Percentiles rank a stretch among this genome's conserved stretches.
Conservation (phyloP, 2,797 vertebrate species). For the Pampus argenteus region DNA sequence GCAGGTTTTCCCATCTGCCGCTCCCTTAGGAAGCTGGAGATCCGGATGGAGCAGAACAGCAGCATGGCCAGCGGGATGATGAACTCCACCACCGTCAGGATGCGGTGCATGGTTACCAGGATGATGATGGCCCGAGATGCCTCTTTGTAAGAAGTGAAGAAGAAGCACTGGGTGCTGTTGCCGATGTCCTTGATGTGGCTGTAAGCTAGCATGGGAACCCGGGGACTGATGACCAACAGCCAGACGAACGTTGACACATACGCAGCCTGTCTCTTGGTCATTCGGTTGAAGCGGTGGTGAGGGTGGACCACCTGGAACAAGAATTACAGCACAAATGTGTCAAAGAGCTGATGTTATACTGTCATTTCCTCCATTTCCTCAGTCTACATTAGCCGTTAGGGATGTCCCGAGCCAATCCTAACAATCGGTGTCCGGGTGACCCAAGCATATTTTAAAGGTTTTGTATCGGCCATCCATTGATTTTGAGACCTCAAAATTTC, state of each 20-base stretch:
- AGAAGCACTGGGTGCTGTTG: constrained; percentile 69
- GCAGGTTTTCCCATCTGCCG: constrained; percentile 71
- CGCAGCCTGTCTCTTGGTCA: constrained; percentile 59
- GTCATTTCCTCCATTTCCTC: not conserved
- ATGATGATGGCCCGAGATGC: too few relatives aligned
- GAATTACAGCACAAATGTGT: not conserved
- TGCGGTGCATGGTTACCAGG: constrained; percentile 74
- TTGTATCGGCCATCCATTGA: too few relatives aligned
- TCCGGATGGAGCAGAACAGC: constrained; percentile 77
- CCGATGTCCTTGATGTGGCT: constrained; percentile 59
- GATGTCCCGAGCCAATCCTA: too few relatives aligned
- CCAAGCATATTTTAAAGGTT: too few relatives aligned
- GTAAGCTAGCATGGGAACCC: constrained; percentile 79
- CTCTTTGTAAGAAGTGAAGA: constrained; percentile 78
- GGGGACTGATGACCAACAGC: constrained; percentile 75
- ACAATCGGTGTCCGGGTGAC: too few relatives aligned
- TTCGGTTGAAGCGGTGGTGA: constrained; percentile 61
- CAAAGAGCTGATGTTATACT: not conserved
- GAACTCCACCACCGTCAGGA: constrained; percentile 79
- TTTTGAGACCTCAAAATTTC: too few relatives aligned
- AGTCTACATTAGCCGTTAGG: not conserved
- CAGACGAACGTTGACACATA: constrained; percentile 58
- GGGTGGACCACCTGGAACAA: constrained; percentile 70
- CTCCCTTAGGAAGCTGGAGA: constrained; percentile 68
- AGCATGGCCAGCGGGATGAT: constrained; percentile 76